phyloP scores from a whole-genome alignment of 1,140 invertebrate genomes.

The Sycophaga agraensis region DNA sequence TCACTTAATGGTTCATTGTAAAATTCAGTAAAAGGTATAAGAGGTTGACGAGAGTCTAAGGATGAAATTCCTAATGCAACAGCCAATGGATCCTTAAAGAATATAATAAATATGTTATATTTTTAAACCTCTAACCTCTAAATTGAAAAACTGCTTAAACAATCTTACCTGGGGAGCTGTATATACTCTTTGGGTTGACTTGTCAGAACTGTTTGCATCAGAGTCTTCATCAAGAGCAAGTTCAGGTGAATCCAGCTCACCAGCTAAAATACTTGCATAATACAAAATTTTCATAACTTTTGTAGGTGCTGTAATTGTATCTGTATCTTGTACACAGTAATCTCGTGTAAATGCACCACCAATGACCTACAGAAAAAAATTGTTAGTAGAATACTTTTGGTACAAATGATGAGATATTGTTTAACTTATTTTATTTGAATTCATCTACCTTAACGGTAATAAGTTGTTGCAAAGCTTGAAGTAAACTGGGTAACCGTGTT shows the following conservation, averaged over 20 bases:
- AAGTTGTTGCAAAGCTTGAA: slow-evolving; percentile 83
- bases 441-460: slow-evolving; percentile 68
- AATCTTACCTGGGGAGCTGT: slow-evolving; percentile 38
- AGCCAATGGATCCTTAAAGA: slow-evolving; percentile 50
- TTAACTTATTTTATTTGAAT: not conserved
- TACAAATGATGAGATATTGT: not conserved
- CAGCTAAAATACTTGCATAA: slow-evolving; percentile 86
- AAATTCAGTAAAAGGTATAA: slow-evolving; percentile 84
- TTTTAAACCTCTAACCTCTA: not conserved
- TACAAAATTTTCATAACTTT: slow-evolving; percentile 88
- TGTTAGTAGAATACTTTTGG: not conserved
- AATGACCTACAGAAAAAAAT: slow-evolving; percentile 63
- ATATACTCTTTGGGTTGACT: slow-evolving; percentile 33
- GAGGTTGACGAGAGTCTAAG: slow-evolving; percentile 79
- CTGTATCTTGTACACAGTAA: slow-evolving; percentile 81
- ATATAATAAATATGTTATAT: not conserved
- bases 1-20: slow-evolving; percentile 93
- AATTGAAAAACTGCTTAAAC: not conserved
- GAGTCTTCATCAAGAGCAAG: slow-evolving; percentile 61
- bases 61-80: slow-evolving; percentile 70
- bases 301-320: slow-evolving; percentile 76
- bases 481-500: slow-evolving; percentile 69
- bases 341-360: slow-evolving; percentile 72
- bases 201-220: slow-evolving; percentile 45
- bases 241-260: slow-evolving; percentile 70